A percentile compares a stretch with the other conserved stretches of the same genome.
Conservation (phyloP, 2,797 vertebrate species). For the Micrastur ruficollis region DNA sequence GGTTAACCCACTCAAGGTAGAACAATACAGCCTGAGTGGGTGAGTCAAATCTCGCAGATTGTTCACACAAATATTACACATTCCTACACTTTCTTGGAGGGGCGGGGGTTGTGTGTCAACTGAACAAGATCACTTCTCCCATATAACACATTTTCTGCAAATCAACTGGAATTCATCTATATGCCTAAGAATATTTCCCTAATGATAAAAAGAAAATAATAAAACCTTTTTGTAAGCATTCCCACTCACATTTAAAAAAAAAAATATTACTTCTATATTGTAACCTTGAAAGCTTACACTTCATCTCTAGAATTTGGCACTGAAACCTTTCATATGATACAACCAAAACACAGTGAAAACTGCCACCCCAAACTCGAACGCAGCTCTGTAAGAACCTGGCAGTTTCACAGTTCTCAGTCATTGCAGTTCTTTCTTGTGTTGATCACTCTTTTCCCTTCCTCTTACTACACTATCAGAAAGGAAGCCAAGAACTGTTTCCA, state of each 20-base stretch:
- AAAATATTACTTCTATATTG: neutral
- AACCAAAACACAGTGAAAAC: constrained; percentile 18
- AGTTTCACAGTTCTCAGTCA: neutral
- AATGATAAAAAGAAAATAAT: neutral
- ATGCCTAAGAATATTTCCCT: neutral
- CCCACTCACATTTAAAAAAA: neutral
- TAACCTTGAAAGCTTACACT: neutral
- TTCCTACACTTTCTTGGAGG: neutral
- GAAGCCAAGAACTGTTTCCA: neutral
- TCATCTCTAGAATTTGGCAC: neutral
- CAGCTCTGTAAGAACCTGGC: neutral
- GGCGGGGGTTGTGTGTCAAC: neutral
- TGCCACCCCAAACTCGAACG: neutral
- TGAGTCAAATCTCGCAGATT: constrained; percentile 8
- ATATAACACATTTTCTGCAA: neutral
- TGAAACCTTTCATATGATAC: neutral
- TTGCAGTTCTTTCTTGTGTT: neutral
- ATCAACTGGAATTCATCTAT: neutral
- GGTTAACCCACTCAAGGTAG: neutral
- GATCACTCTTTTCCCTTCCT: constrained; percentile 1
- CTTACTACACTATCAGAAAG: neutral
- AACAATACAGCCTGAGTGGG: neutral
- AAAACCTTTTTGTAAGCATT: neutral
- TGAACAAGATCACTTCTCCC: neutral
- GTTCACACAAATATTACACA: constrained; percentile 23